Conservation (phyloP, 2,797 vertebrate species). For the Amblyopsis hoosieri region DNA sequence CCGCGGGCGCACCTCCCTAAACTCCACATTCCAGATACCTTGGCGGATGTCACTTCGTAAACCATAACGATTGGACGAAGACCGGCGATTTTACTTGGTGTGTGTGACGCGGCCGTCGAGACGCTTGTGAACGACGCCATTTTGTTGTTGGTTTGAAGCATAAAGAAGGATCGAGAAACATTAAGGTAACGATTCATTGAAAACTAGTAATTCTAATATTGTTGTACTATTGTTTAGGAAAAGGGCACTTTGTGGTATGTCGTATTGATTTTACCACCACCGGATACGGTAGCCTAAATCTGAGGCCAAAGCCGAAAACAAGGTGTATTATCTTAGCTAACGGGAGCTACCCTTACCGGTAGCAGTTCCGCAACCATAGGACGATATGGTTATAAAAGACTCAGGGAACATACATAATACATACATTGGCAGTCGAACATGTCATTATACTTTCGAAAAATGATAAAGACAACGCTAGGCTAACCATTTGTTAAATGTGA, state of each 20-base stretch:
- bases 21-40: no score
- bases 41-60: constrained; percentile 19
- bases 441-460: no score
- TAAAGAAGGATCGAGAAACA: constrained; percentile 54
- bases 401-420: background rate
- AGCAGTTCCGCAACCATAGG: constrained; percentile 39
- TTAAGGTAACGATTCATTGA: constrained; percentile 42
- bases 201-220: background rate
- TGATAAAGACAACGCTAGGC: no score
- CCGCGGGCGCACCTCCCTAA: constrained; percentile 6
- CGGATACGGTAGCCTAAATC: background rate
- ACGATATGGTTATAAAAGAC: background rate
- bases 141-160: constrained; percentile 64
- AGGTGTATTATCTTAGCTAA: constrained; percentile 12
- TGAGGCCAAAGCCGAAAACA: background rate
- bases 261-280: background rate
- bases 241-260: background rate
- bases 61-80: constrained; percentile 37
- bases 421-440: no score
- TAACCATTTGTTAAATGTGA: no score
- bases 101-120: constrained; percentile 45
- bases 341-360: constrained; percentile 23
- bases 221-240: background rate
- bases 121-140: constrained; percentile 69
- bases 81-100: constrained; percentile 19